Evolutionary conservation across 2,113 vertebrate genomes (phyloP).

Genomic region (Dunckerocampus dactyliophorus): DNA sequence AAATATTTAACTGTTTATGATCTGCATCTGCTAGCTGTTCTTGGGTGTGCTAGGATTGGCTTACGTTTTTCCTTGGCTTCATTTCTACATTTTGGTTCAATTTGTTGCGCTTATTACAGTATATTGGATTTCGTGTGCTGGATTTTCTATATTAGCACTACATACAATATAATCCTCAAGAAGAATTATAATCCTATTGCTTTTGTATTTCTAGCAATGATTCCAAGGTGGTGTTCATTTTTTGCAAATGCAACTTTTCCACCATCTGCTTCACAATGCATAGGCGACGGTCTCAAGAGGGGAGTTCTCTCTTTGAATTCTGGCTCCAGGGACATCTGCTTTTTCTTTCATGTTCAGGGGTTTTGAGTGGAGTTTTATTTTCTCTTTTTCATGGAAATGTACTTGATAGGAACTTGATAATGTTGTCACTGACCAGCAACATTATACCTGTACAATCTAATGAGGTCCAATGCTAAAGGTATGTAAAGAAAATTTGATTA

Average conservation of each 20-base stretch:
- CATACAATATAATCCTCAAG: slow-evolving; percentile 20
- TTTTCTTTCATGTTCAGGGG: background rate
- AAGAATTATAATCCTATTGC: slow-evolving; percentile 31
- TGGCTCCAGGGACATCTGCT: background rate
- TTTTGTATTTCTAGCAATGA: slow-evolving; percentile 23
- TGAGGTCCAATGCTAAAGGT: too few relatives aligned
- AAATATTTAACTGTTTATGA: background rate
- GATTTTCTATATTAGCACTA: slow-evolving; percentile 19
- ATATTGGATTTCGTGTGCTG: slow-evolving; percentile 3
- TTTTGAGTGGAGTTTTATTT: background rate
- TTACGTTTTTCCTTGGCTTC: background rate
- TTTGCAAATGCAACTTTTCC: background rate
- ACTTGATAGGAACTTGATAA: slow-evolving; percentile 1
- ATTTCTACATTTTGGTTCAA: background rate
- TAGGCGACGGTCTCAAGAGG: background rate
- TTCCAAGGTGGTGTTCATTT: slow-evolving; percentile 15
- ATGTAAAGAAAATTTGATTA: background rate
- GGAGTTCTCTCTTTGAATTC: background rate
- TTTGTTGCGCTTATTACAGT: slow-evolving; percentile 1
- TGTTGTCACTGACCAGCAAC: background rate
- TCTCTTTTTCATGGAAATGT: slow-evolving; percentile 3
- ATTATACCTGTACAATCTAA: background rate
- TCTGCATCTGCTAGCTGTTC: background rate
- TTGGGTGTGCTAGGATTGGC: background rate
- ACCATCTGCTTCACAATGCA: slow-evolving; percentile 6